phyloP scores from a whole-genome alignment of 2,113 vertebrate genomes.

The Actenoides lindsayi region DNA sequence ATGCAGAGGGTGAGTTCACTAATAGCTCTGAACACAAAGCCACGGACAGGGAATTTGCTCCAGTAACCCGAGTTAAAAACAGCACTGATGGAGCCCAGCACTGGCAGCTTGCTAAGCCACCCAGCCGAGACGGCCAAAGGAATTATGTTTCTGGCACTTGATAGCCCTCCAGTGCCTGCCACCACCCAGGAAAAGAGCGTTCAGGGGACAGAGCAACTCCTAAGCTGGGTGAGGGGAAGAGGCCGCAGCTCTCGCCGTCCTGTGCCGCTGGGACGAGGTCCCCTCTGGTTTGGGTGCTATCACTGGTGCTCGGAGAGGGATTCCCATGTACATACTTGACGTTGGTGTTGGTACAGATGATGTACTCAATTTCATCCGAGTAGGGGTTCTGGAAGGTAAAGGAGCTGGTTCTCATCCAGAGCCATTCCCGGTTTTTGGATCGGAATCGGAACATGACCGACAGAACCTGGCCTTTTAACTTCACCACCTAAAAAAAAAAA shows the following conservation, averaged over 20 bases:
- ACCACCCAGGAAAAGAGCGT: no score
- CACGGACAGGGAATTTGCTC: not conserved
- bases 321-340: conserved; percentile 87
- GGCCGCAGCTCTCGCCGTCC: not conserved
- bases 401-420: conserved; percentile 96
- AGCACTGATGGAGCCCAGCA: not conserved
- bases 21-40: not conserved
- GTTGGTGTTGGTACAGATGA: conserved; percentile 98
- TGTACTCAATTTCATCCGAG: conserved; percentile 98
- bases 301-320: not conserved
- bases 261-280: not conserved
- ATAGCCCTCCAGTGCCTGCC: no score
- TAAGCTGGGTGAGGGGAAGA: not conserved
- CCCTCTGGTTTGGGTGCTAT: not conserved
- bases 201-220: fast-evolving
- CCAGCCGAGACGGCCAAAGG: not conserved
- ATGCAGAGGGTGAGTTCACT: not conserved
- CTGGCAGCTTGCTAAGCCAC: not conserved
- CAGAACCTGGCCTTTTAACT: conserved; percentile 95
- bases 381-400: conserved; percentile 99
- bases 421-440: conserved; percentile 91
- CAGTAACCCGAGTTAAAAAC: not conserved
- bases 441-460: conserved; percentile 98
- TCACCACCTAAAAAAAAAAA: conserved; percentile 87
- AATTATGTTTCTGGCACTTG: not conserved